Evolutionary conservation across 1,140 invertebrate species (phyloP).

Genomic region (Aradophagus sp.): DNA sequence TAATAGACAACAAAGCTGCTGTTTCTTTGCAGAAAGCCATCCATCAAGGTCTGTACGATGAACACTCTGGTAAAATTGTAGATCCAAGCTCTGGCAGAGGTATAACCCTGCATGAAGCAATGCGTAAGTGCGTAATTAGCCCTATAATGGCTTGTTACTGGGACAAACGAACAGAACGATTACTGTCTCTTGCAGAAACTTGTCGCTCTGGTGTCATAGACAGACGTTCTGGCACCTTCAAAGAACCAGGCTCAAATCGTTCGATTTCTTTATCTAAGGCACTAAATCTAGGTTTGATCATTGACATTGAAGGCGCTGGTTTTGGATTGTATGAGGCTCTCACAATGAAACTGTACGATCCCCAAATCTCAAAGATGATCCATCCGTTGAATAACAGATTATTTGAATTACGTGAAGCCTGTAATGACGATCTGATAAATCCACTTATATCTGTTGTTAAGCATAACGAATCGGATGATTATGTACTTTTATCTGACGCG

Average conservation of each 20-base stretch:
- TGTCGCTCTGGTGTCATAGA: slow-evolving; percentile 89
- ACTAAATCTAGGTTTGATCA: slow-evolving; percentile 83
- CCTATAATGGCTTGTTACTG: slow-evolving; percentile 87
- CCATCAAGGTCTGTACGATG: slow-evolving; percentile 90
- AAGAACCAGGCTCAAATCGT: slow-evolving; percentile 80
- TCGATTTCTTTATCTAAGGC: slow-evolving; percentile 82
- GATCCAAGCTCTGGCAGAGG: slow-evolving; percentile 85
- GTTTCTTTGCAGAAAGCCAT: slow-evolving; percentile 90
- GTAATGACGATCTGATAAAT: slow-evolving; percentile 87
- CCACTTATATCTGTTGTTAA: slow-evolving; percentile 86
- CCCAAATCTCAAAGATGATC: slow-evolving; percentile 82
- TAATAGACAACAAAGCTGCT: slow-evolving; percentile 86
- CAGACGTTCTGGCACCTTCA: slow-evolving; percentile 84
- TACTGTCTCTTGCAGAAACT: slow-evolving; percentile 84
- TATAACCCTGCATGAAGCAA: slow-evolving; percentile 89
- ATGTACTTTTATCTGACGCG: slow-evolving; percentile 84
- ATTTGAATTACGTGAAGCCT: slow-evolving; percentile 86
- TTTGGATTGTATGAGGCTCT: slow-evolving; percentile 89
- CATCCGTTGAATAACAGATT: slow-evolving; percentile 87
- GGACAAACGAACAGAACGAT: slow-evolving; percentile 80
- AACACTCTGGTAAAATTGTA: slow-evolving; percentile 85
- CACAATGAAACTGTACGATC: slow-evolving; percentile 87
- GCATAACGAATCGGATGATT: slow-evolving; percentile 81
- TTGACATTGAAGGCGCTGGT: slow-evolving; percentile 88
- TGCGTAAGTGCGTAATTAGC: slow-evolving; percentile 85